A percentile compares a stretch with the other conserved stretches of the same genome.
Conservation (phyloP, 1,140 invertebrate species). For the Harpegnathos saltator region DNA sequence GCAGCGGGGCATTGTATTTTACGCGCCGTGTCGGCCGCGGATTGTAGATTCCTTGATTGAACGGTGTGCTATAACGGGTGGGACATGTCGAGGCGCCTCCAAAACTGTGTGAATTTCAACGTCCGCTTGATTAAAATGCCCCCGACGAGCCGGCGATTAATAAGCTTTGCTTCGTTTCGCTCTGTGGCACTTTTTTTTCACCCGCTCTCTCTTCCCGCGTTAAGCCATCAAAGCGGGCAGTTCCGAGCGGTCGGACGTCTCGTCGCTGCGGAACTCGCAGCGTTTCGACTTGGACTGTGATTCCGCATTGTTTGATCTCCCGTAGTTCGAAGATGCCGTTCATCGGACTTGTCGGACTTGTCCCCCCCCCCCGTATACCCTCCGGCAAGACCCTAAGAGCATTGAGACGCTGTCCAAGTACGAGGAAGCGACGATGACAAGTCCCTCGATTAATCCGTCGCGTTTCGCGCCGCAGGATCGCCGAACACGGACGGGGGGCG, state of each 20-base stretch:
- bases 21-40: too few relatives aligned
- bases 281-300: conserved; percentile 1
- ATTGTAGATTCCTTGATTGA: too few relatives aligned
- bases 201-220: too few relatives aligned
- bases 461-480: conserved; percentile 12
- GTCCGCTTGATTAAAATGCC: not conserved
- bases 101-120: not conserved
- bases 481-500: not conserved
- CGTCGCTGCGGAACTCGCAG: conserved; percentile 4
- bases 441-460: conserved; percentile 49
- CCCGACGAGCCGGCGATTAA: not conserved
- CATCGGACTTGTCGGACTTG: conserved; percentile 37
- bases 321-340: conserved; percentile 52
- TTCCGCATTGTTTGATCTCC: conserved; percentile 32
- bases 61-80: too few relatives aligned
- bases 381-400: conserved; percentile 3
- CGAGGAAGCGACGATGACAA: conserved; percentile 39
- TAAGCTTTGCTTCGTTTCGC: conserved; percentile 1
- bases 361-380: not conserved
- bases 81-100: too few relatives aligned
- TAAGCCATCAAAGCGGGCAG: not conserved
- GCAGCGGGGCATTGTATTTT: too few relatives aligned
- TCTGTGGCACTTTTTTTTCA: too few relatives aligned
- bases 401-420: conserved; percentile 36
- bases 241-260: too few relatives aligned